These are phyloP conservation scores for Caradrina kadenii DNA, from an alignment of 2,888 invertebrate genomes.

Conservation along the genomic window DNA sequence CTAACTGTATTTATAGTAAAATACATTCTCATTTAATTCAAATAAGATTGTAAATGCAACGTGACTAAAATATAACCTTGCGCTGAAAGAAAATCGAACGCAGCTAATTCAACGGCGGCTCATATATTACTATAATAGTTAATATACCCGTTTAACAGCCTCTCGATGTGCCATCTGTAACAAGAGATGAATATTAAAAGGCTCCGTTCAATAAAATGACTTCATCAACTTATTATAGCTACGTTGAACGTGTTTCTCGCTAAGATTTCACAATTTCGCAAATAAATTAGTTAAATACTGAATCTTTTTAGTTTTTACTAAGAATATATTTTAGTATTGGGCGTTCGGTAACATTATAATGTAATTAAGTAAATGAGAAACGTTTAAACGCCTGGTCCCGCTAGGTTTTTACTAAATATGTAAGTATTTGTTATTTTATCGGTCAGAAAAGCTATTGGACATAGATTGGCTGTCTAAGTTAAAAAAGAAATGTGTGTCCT, in stretches of 20 bases:
- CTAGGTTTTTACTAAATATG: background rate
- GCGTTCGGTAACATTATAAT: background rate
- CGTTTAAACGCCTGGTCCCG: background rate
- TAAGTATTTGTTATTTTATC: background rate
- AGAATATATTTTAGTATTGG: constrained; percentile 5
- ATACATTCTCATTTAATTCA: constrained; percentile 12
- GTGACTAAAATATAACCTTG: constrained; percentile 36
- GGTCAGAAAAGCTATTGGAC: background rate
- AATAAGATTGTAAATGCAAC: constrained; percentile 1
- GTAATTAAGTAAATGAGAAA: background rate
- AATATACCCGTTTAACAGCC: constrained; percentile 41
- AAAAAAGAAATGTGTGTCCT: background rate
- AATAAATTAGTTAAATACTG: constrained; percentile 55
- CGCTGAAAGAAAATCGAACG: constrained; percentile 49
- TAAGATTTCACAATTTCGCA: constrained; percentile 67
- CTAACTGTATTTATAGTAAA: background rate
- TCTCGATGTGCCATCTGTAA: constrained; percentile 43
- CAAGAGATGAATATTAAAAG: constrained; percentile 58
- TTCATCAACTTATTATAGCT: constrained; percentile 56
- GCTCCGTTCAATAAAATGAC: constrained; percentile 58
- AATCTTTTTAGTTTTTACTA: constrained; percentile 17
- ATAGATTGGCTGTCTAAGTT: background rate
- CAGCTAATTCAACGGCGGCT: constrained; percentile 28
- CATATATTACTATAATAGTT: constrained; percentile 42
- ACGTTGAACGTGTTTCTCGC: constrained; percentile 42